Conservation (phyloP, 1,140 invertebrate genomes). For the Megathymus violae region DNA sequence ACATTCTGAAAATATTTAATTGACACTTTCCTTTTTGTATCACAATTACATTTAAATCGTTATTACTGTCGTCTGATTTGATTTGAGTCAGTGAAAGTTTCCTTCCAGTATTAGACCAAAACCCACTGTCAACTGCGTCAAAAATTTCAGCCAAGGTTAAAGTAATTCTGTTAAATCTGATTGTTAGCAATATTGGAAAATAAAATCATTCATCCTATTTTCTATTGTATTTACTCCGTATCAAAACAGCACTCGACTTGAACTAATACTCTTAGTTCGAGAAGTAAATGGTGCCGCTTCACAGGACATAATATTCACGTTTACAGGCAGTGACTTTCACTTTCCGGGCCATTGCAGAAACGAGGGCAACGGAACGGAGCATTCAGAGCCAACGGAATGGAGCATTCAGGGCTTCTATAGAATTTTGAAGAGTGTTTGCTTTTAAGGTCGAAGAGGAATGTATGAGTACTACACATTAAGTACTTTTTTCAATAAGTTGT, state of each 20-base stretch:
- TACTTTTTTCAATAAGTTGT: slow-evolving; percentile 7
- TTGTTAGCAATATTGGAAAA: too few relatives aligned
- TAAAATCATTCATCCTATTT: background rate
- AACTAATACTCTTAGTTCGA: slow-evolving; percentile 8
- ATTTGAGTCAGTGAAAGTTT: too few relatives aligned
- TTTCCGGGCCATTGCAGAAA: slow-evolving; percentile 21
- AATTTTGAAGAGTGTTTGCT: slow-evolving; percentile 31
- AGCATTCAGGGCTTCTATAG: slow-evolving; percentile 25
- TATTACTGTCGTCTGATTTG: too few relatives aligned
- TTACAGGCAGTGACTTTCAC: slow-evolving; percentile 25
- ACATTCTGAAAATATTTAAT: too few relatives aligned
- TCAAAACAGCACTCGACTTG: slow-evolving; percentile 9
- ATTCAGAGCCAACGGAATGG: slow-evolving; percentile 23
- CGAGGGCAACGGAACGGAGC: slow-evolving; percentile 20
- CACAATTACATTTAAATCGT: too few relatives aligned
- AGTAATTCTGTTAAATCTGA: too few relatives aligned
- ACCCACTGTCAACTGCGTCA: too few relatives aligned
- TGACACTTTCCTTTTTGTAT: too few relatives aligned
- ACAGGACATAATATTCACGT: slow-evolving; percentile 28
- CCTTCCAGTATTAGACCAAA: too few relatives aligned
- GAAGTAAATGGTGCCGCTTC: background rate
- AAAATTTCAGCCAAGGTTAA: too few relatives aligned
- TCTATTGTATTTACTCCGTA: background rate
- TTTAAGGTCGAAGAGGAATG: slow-evolving; percentile 17
- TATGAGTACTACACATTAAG: slow-evolving; percentile 10